phyloP scores from a whole-genome alignment of 2,888 invertebrate species.

The Trissolcus brochymenae region DNA sequence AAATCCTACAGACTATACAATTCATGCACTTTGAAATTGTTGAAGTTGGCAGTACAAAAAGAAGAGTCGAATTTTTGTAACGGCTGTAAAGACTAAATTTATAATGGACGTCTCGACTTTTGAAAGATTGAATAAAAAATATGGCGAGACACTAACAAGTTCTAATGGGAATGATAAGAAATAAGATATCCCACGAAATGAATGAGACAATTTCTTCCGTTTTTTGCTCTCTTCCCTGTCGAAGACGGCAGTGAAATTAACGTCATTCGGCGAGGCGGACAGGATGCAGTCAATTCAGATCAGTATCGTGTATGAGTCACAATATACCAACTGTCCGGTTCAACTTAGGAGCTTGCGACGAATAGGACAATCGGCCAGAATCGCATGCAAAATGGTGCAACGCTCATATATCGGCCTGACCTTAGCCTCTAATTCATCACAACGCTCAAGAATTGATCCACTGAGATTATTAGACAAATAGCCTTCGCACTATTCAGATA shows the following conservation, averaged over 20 bases:
- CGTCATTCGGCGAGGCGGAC: slow-evolving; percentile 69
- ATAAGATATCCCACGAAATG: too few species aligned
- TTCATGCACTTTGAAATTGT: too few species aligned
- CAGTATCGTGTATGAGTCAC: slow-evolving; percentile 63
- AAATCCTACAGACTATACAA: too few species aligned
- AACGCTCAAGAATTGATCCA: slow-evolving; percentile 40
- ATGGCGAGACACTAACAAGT: too few species aligned
- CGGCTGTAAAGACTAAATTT: too few species aligned
- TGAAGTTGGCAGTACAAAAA: too few species aligned
- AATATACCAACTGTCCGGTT: slow-evolving; percentile 55
- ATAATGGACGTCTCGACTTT: too few species aligned
- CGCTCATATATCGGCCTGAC: slow-evolving; percentile 63
- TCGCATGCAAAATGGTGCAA: slow-evolving; percentile 62
- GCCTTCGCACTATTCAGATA: slow-evolving; percentile 53
- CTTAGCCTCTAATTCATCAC: slow-evolving; percentile 67
- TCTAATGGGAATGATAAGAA: too few species aligned
- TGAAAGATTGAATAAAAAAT: too few species aligned
- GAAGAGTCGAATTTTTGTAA: too few species aligned
- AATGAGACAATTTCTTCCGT: slow-evolving; percentile 53
- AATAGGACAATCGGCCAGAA: slow-evolving; percentile 63
- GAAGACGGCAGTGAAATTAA: slow-evolving; percentile 70
- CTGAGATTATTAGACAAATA: slow-evolving; percentile 53
- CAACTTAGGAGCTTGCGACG: slow-evolving; percentile 61
- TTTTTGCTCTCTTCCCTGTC: slow-evolving; percentile 47
- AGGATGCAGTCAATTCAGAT: slow-evolving; percentile 74